Evolutionary conservation across 2,888 invertebrate genomes (phyloP), one percentile per base, ranked within the genome.

Genomic region (Drosophila sordidapex): DNA sequence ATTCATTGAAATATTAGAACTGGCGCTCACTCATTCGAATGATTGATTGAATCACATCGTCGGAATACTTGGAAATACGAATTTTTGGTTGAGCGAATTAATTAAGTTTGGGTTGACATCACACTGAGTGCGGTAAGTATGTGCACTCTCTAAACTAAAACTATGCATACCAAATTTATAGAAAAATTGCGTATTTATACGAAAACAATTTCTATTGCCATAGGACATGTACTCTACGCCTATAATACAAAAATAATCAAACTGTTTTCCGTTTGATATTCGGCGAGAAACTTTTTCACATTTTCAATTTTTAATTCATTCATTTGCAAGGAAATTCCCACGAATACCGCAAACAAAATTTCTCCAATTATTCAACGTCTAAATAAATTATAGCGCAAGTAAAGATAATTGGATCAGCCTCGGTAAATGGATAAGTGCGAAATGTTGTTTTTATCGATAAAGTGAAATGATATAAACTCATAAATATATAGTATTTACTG

Each of bases 31-130:
- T 36, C 25, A 36, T 11, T 54, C 36, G 36, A 54, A 54, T 54
- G 25, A 38, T 38, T 56, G n/a, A 29, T 36, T 18, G 18, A 56
- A 56, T 27, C 56, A 27, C 54, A 56, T 36, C 7, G 6, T 25
- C 25, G 6, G 18, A 15, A 54, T 78, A 74, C 52, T 62, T 74
- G 62, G 52, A 54, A 64, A 53, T 61, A 54, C 21, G 36, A 49
- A 29, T 35, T 56, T 36, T 56, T 35, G 83, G 70, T 69, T 49
- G 25, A 59, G 56, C 61, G 35, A 69, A 69, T 74, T 76, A 76
- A 83, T 74, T 77, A 71, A 51, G 51, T 64, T 27, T 62, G 54
- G 62, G 52, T 62, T 69, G 60, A 68, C 61, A 67, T 13, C 29
- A 60, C 36, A 36, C 31, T 18, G 21, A 35, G 11, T 29, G 25